Base-by-base conservation (phyloP, 2,797 vertebrate species). In the Selene dorsalis region DNA sequence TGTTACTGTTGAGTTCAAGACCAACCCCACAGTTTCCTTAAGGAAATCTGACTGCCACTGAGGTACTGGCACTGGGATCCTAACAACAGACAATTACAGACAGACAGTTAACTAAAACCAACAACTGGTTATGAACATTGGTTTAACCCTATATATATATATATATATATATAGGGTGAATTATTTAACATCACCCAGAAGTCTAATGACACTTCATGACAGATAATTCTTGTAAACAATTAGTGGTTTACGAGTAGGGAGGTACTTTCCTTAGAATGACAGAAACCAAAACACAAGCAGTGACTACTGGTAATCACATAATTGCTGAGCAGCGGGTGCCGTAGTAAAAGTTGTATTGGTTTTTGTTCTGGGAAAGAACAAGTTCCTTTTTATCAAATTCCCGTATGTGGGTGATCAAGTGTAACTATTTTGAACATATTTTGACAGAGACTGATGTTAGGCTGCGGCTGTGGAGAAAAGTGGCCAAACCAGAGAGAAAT, bases 401-500 rank as follows among this genome's bases (percentile, higher is more conserved):
- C 30, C 30, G 5, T 30, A 3, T 30, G 30, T 30, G 3, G n/a
- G n/a, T n/a, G n/a, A n/a, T n/a, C n/a, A n/a, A n/a, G n/a, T n/a
- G n/a, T 50, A 26, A 62, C 57, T 39, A 1, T 71, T 75, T 43
- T 76, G 2, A 5, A 28, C 16, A 2, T 35, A 6, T 73, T 64
- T 26, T 3, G 28, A 32, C 77, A 94, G 93, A 69, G 30, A 73
- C 16, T 0, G 41, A 86, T 18, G 38, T 87, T 22, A 75, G 68
- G 52, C 68, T 90, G 35, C 30, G 0, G 0, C 69, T 92, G 43
- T 94, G 93, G 93, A 92, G 93, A 45, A 91, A 83, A 1, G 38
- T 93, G 9, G 4, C 41, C 24, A 50, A 81, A 62, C 53, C 32
- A 1, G 38, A 62, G 0, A 26, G 52, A 38, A 64, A 56, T 9